A percentile compares a stretch with the other conserved stretches of the same genome.
These are phyloP conservation scores for Sturnus vulgaris DNA, from an alignment of 2,113 vertebrate genomes.

Conservation along the genomic window DNA sequence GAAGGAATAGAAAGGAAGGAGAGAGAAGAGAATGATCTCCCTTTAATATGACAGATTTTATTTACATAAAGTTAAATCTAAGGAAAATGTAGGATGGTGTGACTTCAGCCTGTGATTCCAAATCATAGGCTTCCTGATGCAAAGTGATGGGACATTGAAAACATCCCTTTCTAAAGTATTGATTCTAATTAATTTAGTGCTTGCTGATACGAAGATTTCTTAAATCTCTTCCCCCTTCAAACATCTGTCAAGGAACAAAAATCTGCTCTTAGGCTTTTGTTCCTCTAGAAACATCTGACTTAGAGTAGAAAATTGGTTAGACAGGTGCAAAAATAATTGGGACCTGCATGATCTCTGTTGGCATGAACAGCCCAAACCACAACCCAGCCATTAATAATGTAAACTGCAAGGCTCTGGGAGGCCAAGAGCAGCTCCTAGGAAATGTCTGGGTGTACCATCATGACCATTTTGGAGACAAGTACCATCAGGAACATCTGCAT, in stretches of 20 bases:
- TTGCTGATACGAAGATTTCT: not conserved
- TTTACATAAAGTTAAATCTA: not conserved
- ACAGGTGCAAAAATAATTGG: slow-evolving; percentile 30
- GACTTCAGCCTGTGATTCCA: not conserved
- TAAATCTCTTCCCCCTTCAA: not conserved
- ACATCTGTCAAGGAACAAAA: not conserved
- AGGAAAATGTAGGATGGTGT: not conserved
- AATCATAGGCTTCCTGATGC: not conserved
- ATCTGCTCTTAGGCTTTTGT: not conserved
- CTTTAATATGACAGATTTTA: not conserved
- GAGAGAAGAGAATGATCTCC: not conserved
- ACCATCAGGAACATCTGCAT: rapidly evolving
- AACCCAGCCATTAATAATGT: slow-evolving; percentile 8
- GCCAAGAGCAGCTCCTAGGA: not conserved
- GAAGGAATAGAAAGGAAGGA: not conserved
- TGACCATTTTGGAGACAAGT: rapidly evolving
- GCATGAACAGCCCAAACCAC: not conserved
- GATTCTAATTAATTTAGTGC: not conserved
- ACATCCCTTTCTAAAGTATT: not conserved
- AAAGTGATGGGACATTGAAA: not conserved
- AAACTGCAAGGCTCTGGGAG: not conserved
- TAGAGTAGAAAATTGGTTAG: not conserved
- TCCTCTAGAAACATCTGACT: not conserved
- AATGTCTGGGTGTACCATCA: not conserved
- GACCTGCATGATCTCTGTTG: not conserved